Evolutionary conservation across 2,113 vertebrate genomes (phyloP).

Genomic region (Lontra canadensis): DNA sequence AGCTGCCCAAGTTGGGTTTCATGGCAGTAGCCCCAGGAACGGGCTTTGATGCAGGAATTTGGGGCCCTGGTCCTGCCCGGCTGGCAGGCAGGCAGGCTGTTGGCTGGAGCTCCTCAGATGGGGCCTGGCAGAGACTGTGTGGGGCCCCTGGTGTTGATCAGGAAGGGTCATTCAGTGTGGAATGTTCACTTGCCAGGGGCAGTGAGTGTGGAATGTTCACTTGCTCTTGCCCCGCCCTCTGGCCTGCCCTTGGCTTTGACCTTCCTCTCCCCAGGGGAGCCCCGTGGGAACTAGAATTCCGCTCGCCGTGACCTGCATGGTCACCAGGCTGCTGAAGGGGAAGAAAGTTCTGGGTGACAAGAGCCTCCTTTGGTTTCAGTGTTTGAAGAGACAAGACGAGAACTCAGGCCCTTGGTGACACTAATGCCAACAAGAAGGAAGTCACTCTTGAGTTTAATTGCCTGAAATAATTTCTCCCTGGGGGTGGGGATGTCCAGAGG

Average conservation of each 20-base stretch:
- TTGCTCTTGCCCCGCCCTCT: neutral
- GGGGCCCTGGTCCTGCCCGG: neutral
- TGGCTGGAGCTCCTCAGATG: neutral
- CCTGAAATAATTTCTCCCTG: neutral
- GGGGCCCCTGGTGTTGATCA: neutral
- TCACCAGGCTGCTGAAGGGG: neutral
- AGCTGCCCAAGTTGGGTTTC: neutral
- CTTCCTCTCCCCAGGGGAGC: neutral
- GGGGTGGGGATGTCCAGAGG: neutral
- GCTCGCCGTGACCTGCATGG: neutral
- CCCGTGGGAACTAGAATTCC: neutral
- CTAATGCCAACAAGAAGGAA: neutral
- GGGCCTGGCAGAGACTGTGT: neutral
- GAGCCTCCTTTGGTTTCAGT: neutral
- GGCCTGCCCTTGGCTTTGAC: conserved; percentile 12
- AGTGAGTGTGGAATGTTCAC: neutral
- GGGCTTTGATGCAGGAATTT: neutral
- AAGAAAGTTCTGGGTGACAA: neutral
- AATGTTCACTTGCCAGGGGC: neutral
- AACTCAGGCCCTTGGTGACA: neutral
- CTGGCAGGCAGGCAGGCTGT: neutral
- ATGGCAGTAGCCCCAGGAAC: neutral
- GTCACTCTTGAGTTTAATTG: neutral
- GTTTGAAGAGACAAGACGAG: neutral
- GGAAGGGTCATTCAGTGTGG: neutral